Percentiles rank a stretch among this genome's conserved stretches.
Conservation (phyloP, 2,797 vertebrate species). For the Alauda arvensis region DNA sequence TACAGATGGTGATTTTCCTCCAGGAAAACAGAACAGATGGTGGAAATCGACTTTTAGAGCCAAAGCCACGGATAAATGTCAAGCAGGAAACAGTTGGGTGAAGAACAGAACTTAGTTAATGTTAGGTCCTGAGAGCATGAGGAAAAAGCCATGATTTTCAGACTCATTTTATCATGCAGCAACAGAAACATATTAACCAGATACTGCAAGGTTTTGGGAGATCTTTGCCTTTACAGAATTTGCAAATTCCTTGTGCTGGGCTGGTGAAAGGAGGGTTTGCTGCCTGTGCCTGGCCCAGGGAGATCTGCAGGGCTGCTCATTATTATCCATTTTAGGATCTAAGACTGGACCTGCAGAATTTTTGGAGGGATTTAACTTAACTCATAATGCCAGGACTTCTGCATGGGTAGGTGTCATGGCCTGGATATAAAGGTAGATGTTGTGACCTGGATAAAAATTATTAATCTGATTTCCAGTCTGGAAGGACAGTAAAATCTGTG, state of each 20-base stretch:
- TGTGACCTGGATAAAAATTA: neutral
- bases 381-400: neutral
- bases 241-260: neutral
- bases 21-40: neutral
- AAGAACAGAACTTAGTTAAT: neutral
- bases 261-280: neutral
- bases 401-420: neutral
- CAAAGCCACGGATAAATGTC: constrained; percentile 10
- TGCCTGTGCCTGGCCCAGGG: neutral
- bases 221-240: neutral
- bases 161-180: neutral
- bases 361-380: neutral
- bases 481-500: neutral
- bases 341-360: neutral
- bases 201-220: neutral
- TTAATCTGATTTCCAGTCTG: neutral
- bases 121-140: neutral
- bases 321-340: neutral
- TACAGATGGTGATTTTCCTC: constrained; percentile 9
- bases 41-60: neutral
- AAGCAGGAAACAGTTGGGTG: neutral
- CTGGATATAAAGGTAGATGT: neutral
- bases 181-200: neutral
- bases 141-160: neutral
- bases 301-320: neutral